phyloP scores from a whole-genome alignment of 2,888 invertebrate genomes.

The Aplocera efformata region DNA sequence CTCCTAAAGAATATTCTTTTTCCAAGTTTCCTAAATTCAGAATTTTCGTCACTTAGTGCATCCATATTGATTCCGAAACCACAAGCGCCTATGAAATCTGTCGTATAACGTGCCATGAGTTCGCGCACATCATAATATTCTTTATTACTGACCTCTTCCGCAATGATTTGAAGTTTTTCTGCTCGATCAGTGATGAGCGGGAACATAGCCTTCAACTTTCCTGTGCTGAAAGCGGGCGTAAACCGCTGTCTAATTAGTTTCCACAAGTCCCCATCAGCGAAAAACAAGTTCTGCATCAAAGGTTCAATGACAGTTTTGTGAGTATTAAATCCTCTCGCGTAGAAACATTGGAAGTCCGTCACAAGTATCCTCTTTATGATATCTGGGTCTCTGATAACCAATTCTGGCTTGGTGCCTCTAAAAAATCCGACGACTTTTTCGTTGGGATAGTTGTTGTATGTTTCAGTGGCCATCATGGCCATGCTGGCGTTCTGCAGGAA shows the following conservation, averaged over 20 bases:
- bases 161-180: conserved; percentile 54
- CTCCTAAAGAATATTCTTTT: conserved; percentile 58
- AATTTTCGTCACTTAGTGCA: conserved; percentile 56
- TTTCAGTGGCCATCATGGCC: conserved; percentile 56
- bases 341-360: conserved; percentile 58
- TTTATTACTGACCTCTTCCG: conserved; percentile 45
- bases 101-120: conserved; percentile 68
- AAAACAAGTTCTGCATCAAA: conserved; percentile 60
- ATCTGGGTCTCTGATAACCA: conserved; percentile 63
- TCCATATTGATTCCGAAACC: conserved; percentile 69
- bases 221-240: conserved; percentile 63
- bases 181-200: conserved; percentile 62
- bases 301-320: conserved; percentile 60
- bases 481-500: conserved; percentile 54
- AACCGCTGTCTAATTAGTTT: conserved; percentile 60
- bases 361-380: conserved; percentile 57
- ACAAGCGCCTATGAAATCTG: conserved; percentile 68
- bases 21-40: conserved; percentile 61
- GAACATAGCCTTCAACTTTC: conserved; percentile 68
- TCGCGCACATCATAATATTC: conserved; percentile 60
- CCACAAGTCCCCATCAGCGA: conserved; percentile 68
- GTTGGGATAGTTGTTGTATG: conserved; percentile 55
- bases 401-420: conserved; percentile 51
- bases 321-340: conserved; percentile 55
- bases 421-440: conserved; percentile 65